Evolutionary conservation across 2,113 vertebrate genomes (phyloP).

Genomic region (Paratilapia polleni): DNA sequence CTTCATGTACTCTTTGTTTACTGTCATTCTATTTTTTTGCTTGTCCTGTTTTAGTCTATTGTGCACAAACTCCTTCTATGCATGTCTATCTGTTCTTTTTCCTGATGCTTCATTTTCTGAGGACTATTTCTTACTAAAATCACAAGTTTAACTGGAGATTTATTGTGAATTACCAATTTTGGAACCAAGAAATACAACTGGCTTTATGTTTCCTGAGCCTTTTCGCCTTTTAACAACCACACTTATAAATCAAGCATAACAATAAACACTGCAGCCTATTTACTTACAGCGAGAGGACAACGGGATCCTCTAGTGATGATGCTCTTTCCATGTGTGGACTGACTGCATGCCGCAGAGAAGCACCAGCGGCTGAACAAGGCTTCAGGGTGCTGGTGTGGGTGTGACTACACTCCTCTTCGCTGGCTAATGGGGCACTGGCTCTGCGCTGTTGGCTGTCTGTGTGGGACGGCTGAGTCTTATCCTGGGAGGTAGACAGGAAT

Average conservation of each 20-base stretch:
- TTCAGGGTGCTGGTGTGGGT: slow-evolving; percentile 79
- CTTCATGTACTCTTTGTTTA: not conserved
- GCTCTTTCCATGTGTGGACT: slow-evolving; percentile 67
- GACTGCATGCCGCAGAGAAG: not conserved
- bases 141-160: too few relatives aligned
- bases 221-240: too few relatives aligned
- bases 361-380: slow-evolving; percentile 21
- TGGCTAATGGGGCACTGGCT: slow-evolving; percentile 61
- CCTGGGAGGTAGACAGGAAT: slow-evolving; percentile 59
- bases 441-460: slow-evolving; percentile 61
- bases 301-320: slow-evolving; percentile 87
- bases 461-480: slow-evolving; percentile 47
- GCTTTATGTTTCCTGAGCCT: too few relatives aligned
- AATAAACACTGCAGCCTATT: not conserved
- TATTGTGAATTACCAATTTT: too few relatives aligned
- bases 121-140: too few relatives aligned
- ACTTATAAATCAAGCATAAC: too few relatives aligned
- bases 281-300: slow-evolving; percentile 91
- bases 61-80: too few relatives aligned
- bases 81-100: too few relatives aligned
- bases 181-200: too few relatives aligned
- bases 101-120: too few relatives aligned
- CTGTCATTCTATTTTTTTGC: too few relatives aligned
- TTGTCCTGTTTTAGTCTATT: too few relatives aligned
- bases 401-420: slow-evolving; percentile 82